A percentile compares a stretch with the other conserved stretches of the same genome.
Evolutionary conservation across 2,888 invertebrate species (phyloP).

Genomic region (Pollenia griseotomentosa): DNA sequence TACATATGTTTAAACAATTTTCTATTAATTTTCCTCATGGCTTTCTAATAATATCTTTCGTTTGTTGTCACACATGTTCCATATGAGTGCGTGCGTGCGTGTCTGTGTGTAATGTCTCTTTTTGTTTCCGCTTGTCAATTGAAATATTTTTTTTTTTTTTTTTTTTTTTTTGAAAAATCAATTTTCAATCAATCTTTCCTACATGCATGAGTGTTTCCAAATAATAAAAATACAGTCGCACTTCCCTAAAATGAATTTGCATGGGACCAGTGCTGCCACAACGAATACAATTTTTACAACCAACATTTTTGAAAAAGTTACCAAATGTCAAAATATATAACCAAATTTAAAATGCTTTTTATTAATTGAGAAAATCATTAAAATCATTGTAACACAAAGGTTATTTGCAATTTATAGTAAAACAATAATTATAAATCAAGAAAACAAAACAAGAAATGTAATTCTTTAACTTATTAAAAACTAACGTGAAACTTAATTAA

Average conservation of each 20-base stretch:
- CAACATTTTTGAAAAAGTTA: too few species aligned
- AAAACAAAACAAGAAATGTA: too few species aligned
- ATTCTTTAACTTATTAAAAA: too few species aligned
- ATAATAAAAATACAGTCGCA: constrained; percentile 15
- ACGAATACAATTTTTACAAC: too few species aligned
- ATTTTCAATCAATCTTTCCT: constrained; percentile 20
- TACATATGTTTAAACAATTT: not conserved
- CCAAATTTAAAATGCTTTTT: too few species aligned
- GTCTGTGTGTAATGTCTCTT: not conserved
- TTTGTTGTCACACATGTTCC: not conserved
- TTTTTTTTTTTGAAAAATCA: constrained; percentile 36
- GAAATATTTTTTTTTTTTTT: not conserved
- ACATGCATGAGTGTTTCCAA: constrained; percentile 7
- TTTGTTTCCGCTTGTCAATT: constrained; percentile 23
- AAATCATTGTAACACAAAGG: too few species aligned
- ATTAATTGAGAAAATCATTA: too few species aligned
- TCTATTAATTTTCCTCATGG: not conserved
- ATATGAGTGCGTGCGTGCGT: not conserved
- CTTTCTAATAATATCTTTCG: not conserved
- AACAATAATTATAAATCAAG: too few species aligned
- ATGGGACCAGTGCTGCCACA: too few species aligned
- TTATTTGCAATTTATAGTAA: too few species aligned
- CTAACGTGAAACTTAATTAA: too few species aligned
- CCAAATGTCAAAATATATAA: too few species aligned
- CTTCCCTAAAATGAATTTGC: not conserved